Evolutionary conservation across 2,888 invertebrate genomes (phyloP).

Genomic region (Pachymerium ferrugineum): DNA sequence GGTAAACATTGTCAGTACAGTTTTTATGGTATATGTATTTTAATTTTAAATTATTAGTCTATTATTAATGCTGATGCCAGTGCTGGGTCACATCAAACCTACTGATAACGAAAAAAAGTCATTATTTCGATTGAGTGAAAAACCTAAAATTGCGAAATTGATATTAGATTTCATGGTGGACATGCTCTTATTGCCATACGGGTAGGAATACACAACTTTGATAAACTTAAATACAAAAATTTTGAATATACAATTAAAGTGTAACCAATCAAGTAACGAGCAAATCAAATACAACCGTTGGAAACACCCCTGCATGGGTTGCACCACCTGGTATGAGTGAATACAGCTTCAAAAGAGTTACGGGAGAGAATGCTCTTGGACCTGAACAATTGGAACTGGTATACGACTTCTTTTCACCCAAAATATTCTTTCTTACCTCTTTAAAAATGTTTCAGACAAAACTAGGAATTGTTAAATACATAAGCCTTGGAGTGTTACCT

Average conservation of each 20-base stretch:
- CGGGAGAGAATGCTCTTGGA: slow-evolving; percentile 62
- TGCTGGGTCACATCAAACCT: slow-evolving; percentile 66
- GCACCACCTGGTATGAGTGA: slow-evolving; percentile 72
- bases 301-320: neutral
- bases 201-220: slow-evolving; percentile 52
- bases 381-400: slow-evolving; percentile 78
- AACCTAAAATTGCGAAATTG: slow-evolving; percentile 59
- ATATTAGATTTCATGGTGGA: slow-evolving; percentile 74
- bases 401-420: too few relatives aligned
- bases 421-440: too few relatives aligned
- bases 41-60: slow-evolving; percentile 55
- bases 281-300: neutral
- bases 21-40: neutral
- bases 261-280: neutral
- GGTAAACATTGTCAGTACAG: slow-evolving; percentile 51
- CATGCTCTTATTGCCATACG: slow-evolving; percentile 76
- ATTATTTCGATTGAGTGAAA: slow-evolving; percentile 63
- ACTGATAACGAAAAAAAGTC: slow-evolving; percentile 59
- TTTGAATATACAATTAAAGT: neutral
- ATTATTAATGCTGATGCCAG: slow-evolving; percentile 70
- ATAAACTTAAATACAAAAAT: neutral
- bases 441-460: slow-evolving; percentile 55
- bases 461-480: slow-evolving; percentile 72
- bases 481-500: slow-evolving; percentile 69
- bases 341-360: slow-evolving; percentile 68